These are phyloP conservation scores for Taxidea taxus DNA, from an alignment of 2,113 vertebrate genomes.

Conservation along the genomic window DNA sequence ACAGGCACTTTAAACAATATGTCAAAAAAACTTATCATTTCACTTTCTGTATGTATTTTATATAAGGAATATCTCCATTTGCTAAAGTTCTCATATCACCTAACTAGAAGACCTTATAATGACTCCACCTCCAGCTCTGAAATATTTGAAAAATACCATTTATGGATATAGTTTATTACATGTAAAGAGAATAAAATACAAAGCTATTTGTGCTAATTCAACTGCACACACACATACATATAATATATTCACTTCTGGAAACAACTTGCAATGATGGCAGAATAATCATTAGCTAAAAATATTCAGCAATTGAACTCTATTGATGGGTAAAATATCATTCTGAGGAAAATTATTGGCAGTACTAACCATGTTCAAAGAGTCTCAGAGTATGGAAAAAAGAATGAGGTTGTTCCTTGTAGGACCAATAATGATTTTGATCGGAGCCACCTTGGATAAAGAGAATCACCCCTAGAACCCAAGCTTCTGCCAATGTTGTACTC, in stretches of 20 bases:
- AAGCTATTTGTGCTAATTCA: background rate
- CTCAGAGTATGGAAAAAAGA: background rate
- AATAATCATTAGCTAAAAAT: background rate
- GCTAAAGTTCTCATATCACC: background rate
- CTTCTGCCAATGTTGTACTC: background rate
- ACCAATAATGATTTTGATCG: background rate
- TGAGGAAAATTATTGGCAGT: background rate
- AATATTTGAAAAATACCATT: background rate
- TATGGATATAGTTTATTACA: background rate
- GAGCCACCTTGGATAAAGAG: background rate
- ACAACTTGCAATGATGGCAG: background rate
- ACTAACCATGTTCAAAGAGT: background rate
- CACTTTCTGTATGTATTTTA: background rate
- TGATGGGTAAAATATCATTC: background rate
- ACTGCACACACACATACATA: background rate
- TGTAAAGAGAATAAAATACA: background rate
- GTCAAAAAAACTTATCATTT: background rate
- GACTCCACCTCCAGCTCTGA: background rate
- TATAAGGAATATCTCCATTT: background rate
- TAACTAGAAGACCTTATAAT: background rate
- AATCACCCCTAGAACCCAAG: background rate
- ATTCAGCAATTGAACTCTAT: background rate
- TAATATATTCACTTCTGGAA: background rate
- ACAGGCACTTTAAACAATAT: background rate
- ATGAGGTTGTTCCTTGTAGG: background rate